A percentile compares a stretch with the other conserved stretches of the same genome.
Conservation (phyloP, 2,113 vertebrate genomes). For the Murina feae region DNA sequence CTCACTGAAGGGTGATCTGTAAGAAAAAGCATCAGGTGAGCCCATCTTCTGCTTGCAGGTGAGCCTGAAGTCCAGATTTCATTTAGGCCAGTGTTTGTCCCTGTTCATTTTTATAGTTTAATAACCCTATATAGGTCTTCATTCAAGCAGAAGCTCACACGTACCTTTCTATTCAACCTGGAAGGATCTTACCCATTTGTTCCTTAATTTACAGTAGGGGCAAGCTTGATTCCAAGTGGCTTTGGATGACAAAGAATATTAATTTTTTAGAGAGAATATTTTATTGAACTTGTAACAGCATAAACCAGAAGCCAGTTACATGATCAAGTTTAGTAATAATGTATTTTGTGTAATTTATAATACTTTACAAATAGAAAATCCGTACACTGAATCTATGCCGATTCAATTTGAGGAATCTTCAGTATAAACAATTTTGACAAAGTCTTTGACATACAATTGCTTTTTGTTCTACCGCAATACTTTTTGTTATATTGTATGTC, state of each 20-base stretch:
- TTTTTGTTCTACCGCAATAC: constrained; percentile 92
- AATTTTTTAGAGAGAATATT: background rate
- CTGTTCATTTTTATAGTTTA: background rate
- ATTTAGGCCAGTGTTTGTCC: background rate
- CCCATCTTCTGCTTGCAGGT: background rate
- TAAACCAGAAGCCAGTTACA: background rate
- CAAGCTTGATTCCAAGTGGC: background rate
- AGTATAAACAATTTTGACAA: constrained; percentile 50
- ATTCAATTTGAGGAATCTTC: background rate
- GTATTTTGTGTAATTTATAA: constrained; percentile 27
- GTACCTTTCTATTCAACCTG: background rate
- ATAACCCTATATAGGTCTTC: background rate
- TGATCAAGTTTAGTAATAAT: background rate
- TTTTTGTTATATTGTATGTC: constrained; percentile 94
- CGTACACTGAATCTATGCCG: background rate
- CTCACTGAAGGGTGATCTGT: background rate
- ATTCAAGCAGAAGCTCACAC: background rate
- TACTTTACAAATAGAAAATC: constrained; percentile 21
- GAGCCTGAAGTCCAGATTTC: background rate
- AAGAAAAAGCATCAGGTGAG: background rate
- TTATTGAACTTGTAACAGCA: background rate
- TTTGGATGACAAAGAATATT: background rate
- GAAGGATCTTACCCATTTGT: background rate
- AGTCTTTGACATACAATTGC: constrained; percentile 85
- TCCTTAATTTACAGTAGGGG: background rate